Evolutionary conservation across 2,888 invertebrate genomes (phyloP).

Genomic region (Cremastinae sp.): DNA sequence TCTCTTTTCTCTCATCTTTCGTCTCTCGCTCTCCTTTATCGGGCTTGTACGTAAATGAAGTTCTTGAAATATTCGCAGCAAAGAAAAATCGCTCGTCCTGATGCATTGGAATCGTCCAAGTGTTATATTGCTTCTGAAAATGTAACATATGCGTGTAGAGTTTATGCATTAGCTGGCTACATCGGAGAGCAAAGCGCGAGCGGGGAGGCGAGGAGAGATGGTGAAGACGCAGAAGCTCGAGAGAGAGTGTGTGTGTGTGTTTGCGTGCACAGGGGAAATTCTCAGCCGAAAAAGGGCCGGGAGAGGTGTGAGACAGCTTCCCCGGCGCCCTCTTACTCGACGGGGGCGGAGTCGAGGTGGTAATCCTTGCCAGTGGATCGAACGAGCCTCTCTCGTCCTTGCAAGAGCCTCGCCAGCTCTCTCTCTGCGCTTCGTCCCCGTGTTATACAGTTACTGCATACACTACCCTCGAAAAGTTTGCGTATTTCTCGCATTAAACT

Average conservation of each 20-base stretch:
- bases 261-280: constrained; percentile 20
- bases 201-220: constrained; percentile 4
- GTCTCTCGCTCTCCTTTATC: not conserved
- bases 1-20: not conserved
- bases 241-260: not conserved
- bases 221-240: not conserved
- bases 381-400: constrained; percentile 57
- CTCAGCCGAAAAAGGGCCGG: constrained; percentile 11
- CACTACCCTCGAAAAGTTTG: constrained; percentile 10
- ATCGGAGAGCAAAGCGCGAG: not conserved
- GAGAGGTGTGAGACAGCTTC: constrained; percentile 27
- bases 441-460: constrained; percentile 17
- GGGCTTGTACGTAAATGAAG: not conserved
- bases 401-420: constrained; percentile 39
- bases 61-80: not conserved
- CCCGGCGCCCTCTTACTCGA: constrained; percentile 43
- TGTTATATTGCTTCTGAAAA: not conserved
- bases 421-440: constrained; percentile 21
- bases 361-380: constrained; percentile 57
- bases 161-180: constrained; percentile 1
- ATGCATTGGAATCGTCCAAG: not conserved
- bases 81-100: not conserved
- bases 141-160: not conserved
- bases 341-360: constrained; percentile 54
- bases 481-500: too few relatives aligned